phyloP scores from a whole-genome alignment of 1,140 invertebrate species.

The Drosophila kohkoa region DNA sequence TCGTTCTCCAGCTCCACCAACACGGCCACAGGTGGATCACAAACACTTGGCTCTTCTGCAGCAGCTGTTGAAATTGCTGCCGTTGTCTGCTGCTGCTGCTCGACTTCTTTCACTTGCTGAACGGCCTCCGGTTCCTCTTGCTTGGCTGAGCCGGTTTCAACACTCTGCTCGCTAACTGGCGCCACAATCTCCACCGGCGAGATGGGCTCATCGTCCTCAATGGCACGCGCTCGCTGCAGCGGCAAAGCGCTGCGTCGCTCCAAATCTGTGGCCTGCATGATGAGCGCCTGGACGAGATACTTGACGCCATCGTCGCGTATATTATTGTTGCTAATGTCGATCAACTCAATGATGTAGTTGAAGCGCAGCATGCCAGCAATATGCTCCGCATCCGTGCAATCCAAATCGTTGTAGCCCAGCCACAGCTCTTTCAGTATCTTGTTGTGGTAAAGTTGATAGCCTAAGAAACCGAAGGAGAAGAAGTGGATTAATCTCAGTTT shows the following conservation, averaged over 20 bases:
- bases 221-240: conserved; percentile 70
- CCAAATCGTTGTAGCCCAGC: conserved; percentile 92
- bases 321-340: conserved; percentile 92
- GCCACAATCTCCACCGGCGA: conserved; percentile 54
- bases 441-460: conserved; percentile 92
- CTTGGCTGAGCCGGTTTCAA: neutral
- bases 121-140: neutral
- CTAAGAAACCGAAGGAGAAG: conserved; percentile 87
- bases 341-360: conserved; percentile 90
- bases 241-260: conserved; percentile 67
- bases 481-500: neutral
- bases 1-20: conserved; percentile 71
- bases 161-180: neutral
- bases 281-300: conserved; percentile 90
- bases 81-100: conserved; percentile 11
- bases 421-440: conserved; percentile 92
- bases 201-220: conserved; percentile 74
- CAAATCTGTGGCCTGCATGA: conserved; percentile 87
- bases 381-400: conserved; percentile 91
- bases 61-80: conserved; percentile 3
- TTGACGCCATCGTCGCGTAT: conserved; percentile 90
- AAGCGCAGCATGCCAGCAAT: conserved; percentile 89
- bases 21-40: conserved; percentile 42
- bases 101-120: neutral
- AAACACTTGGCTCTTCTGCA: conserved; percentile 5